Percentiles rank a stretch among this genome's conserved stretches.
Conservation (phyloP, 2,888 invertebrate genomes). For the Agrilus mali region DNA sequence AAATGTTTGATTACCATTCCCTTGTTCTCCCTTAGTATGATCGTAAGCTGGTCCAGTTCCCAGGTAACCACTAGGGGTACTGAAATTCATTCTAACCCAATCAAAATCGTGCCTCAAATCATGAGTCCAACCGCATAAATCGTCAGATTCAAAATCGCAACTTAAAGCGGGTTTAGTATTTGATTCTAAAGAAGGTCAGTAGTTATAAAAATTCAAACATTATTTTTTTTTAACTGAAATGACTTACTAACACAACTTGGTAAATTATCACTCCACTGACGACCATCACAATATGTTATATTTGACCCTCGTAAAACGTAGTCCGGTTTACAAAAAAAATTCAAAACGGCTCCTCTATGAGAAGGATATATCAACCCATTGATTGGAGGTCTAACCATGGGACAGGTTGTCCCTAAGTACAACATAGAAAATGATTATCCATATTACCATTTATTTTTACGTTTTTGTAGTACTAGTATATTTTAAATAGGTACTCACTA, state of each 20-base stretch:
- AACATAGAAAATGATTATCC: background rate
- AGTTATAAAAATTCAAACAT: background rate
- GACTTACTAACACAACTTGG: conserved; percentile 54
- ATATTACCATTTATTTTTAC: background rate
- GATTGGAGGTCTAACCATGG: conserved; percentile 28
- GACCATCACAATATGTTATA: conserved; percentile 59
- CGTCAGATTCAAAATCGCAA: conserved; percentile 55
- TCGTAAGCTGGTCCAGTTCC: conserved; percentile 65
- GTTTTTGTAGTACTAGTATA: background rate
- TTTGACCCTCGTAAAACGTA: conserved; percentile 46
- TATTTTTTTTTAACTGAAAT: conserved; percentile 1
- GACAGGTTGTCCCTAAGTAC: conserved; percentile 48
- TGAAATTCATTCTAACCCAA: conserved; percentile 53
- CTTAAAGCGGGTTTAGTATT: conserved; percentile 31
- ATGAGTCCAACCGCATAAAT: conserved; percentile 68
- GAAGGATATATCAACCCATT: conserved; percentile 42
- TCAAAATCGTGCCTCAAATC: conserved; percentile 60
- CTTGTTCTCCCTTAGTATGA: conserved; percentile 51
- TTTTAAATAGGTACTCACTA: conserved; percentile 44
- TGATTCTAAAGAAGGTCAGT: conserved; percentile 22
- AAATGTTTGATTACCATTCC: conserved; percentile 33
- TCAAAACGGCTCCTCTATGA: conserved; percentile 43
- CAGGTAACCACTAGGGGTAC: conserved; percentile 50
- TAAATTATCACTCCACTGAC: conserved; percentile 51
- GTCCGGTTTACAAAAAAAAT: conserved; percentile 54